Conservation (phyloP, 2,113 vertebrate species). For the Channa maculata region DNA sequence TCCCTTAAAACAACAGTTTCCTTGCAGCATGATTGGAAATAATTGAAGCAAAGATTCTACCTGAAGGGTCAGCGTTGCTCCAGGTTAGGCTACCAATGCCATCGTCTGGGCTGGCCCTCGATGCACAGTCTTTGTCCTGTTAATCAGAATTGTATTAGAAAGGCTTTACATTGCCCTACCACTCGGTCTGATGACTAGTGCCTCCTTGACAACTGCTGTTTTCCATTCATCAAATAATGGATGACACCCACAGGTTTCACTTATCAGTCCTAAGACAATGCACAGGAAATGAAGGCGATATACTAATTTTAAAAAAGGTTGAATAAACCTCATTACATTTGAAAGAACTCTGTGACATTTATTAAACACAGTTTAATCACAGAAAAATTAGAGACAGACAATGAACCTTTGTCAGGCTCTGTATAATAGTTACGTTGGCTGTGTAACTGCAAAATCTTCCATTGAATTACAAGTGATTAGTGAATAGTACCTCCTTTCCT, state of each 20-base stretch:
- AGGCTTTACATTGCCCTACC: slow-evolving; percentile 37
- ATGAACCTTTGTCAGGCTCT: slow-evolving; percentile 7
- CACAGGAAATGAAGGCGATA: no score
- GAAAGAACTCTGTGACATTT: slow-evolving; percentile 10
- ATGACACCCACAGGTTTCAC: slow-evolving; percentile 7
- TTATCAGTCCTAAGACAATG: background rate
- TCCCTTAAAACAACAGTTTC: background rate
- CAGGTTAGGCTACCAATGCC: slow-evolving; percentile 90
- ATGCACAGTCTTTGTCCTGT: slow-evolving; percentile 85
- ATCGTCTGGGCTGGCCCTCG: slow-evolving; percentile 88
- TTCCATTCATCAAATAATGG: slow-evolving; percentile 45
- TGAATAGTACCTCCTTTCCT: no score
- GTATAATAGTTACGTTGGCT: slow-evolving; percentile 3
- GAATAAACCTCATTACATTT: background rate
- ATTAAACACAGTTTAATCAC: slow-evolving; percentile 12
- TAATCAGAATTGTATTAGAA: slow-evolving; percentile 67
- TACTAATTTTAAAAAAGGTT: background rate
- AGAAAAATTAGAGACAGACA: slow-evolving; percentile 13
- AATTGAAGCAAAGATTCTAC: slow-evolving; percentile 70
- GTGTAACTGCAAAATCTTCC: slow-evolving; percentile 39
- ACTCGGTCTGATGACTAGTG: slow-evolving; percentile 52
- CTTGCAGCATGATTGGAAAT: background rate
- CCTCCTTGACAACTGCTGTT: slow-evolving; percentile 37
- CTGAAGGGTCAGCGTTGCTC: slow-evolving; percentile 88
- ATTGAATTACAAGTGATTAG: slow-evolving; percentile 22